Base-by-base conservation (phyloP, 2,888 invertebrate species). In the Sphaeridia pumilis region DNA sequence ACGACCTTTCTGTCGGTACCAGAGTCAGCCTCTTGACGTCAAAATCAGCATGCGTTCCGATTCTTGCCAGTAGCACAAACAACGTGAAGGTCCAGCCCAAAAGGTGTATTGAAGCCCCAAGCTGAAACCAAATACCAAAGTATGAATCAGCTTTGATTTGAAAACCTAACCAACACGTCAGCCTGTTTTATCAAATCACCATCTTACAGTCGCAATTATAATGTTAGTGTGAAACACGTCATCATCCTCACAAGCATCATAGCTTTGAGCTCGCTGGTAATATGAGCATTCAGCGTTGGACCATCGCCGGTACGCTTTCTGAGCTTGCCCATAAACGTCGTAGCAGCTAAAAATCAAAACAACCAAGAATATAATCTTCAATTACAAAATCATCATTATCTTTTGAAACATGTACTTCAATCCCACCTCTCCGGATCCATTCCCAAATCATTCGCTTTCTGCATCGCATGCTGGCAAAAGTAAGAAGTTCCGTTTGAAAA, bases 1-100 rank as follows among this genome's bases (percentile, higher is more conserved):
- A n/a, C n/a, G n/a, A n/a, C n/a, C n/a, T n/a, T n/a, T n/a, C n/a
- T n/a, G n/a, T n/a, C n/a, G n/a, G n/a, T n/a, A n/a, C n/a, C n/a
- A n/a, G n/a, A n/a, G n/a, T n/a, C n/a, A n/a, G n/a, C n/a, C n/a
- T n/a, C 38, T 38, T 17, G 20, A 45, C 20, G 26, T 34, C 21
- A 20, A 36, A 45, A 25, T 43, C 51, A 12, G 52, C 52, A 26
- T 52, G 52, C 2, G 31, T 35, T 4, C 24, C 24, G 22, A 36
- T 38, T 22, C 52, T 27, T 14, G 38, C 22, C 1, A 46, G 20
- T 1, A 52, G 24, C 5, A 52, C 44, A 3, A 52, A 22, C 2
- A 52, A 27, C 10, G 26, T 24, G 21, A 38, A 4, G 2, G 42
- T 22, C 52, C 52, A 52, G 4, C 52, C 52, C 1, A 27, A 1